Conservation (phyloP, 1,140 invertebrate species). For the Hypothenemus hampei region DNA sequence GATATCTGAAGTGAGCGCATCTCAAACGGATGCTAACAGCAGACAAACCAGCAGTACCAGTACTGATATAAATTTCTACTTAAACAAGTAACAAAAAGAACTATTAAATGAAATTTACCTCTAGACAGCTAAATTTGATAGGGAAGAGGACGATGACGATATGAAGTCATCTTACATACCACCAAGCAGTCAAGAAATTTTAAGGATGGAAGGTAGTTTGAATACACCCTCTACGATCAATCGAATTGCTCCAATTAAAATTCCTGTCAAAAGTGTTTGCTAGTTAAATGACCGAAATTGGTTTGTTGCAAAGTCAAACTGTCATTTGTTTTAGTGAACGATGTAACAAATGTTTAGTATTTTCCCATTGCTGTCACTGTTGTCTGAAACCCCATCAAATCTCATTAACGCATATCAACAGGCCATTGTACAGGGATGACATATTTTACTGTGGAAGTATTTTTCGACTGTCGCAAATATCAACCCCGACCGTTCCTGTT, state of each 20-base stretch:
- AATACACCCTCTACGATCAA: too few species aligned
- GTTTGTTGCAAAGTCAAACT: too few species aligned
- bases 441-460: slow-evolving; percentile 84
- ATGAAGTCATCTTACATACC: neutral
- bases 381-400: neutral
- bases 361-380: neutral
- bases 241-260: too few species aligned
- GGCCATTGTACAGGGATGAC: slow-evolving; percentile 79
- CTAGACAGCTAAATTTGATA: neutral
- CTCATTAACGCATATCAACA: slow-evolving; percentile 37
- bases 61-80: too few species aligned
- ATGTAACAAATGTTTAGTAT: neutral
- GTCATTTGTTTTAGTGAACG: neutral
- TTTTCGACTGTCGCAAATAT: slow-evolving; percentile 58
- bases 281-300: too few species aligned
- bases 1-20: slow-evolving; percentile 17
- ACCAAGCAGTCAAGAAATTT: neutral
- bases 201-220: too few species aligned
- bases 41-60: too few species aligned
- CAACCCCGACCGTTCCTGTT: neutral
- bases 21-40: neutral
- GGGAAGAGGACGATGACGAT: neutral
- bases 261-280: too few species aligned
- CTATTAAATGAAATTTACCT: neutral
- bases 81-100: too few species aligned